Percentiles rank a stretch among this genome's conserved stretches.
Conservation (phyloP, 2,797 vertebrate species). For the Catamblyrhynchus diadema region DNA sequence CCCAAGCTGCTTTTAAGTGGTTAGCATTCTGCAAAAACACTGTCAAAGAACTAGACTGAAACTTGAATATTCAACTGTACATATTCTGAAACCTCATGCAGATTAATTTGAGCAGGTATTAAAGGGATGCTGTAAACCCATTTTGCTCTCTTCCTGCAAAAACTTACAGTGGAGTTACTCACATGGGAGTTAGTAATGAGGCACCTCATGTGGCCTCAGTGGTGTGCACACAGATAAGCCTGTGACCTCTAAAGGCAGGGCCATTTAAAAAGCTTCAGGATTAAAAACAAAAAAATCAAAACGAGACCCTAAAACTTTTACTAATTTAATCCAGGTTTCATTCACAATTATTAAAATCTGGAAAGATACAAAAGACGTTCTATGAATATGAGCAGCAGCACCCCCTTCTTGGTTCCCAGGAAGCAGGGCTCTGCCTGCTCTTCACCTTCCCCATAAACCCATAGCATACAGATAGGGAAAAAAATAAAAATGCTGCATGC, state of each 20-base stretch:
- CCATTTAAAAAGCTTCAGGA: not conserved
- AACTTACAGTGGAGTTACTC: not conserved
- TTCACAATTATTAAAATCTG: not conserved
- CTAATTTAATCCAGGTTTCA: not conserved
- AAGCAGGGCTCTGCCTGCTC: not conserved
- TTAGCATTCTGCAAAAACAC: not conserved
- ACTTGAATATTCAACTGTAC: not conserved
- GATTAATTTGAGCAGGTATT: not conserved
- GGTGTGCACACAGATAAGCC: not conserved
- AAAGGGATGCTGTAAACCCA: not conserved
- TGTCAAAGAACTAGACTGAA: not conserved
- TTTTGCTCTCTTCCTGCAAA: not conserved
- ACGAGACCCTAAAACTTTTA: not conserved
- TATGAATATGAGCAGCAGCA: not conserved
- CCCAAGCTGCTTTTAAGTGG: slow-evolving; percentile 16
- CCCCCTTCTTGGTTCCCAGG: not conserved
- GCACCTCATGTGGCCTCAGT: not conserved
- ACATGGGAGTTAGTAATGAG: not conserved
- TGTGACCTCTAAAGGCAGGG: not conserved
- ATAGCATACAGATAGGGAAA: accelerated
- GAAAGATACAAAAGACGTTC: not conserved
- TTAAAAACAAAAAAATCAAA: not conserved
- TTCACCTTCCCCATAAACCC: not conserved
- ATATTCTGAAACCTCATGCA: not conserved
- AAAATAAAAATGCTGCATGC: not conserved